These are phyloP conservation scores for Nematostella vectensis DNA, from an alignment of 92 coral and sea anemone species.

Conservation along the genomic window DNA sequence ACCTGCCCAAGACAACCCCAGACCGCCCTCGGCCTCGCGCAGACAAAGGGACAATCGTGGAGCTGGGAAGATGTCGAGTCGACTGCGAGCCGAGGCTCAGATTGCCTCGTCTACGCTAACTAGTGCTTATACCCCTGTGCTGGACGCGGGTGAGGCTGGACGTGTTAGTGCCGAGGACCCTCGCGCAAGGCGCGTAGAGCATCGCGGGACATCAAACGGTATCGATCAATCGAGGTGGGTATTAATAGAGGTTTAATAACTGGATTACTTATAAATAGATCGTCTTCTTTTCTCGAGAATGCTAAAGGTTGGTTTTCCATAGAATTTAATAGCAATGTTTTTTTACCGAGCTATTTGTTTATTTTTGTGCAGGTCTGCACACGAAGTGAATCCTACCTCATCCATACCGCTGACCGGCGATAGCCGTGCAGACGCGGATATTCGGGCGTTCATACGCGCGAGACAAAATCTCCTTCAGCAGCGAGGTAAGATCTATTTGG, in stretches of 20 bases:
- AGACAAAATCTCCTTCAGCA: conserved; percentile 85
- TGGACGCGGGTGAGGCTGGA: conserved; percentile 11
- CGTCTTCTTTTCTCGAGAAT: too few species aligned
- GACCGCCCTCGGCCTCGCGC: conserved; percentile 56
- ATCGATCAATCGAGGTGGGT: neutral
- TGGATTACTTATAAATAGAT: too few species aligned
- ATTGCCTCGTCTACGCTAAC: conserved; percentile 58
- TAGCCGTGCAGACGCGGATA: conserved; percentile 88
- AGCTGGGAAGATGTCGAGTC: conserved; percentile 48
- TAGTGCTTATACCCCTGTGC: conserved; percentile 26
- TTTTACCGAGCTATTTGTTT: too few species aligned
- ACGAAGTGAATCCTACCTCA: conserved; percentile 6
- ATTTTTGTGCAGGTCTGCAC: conserved; percentile 2
- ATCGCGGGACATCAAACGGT: conserved; percentile 5
- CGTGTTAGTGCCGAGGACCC: conserved; percentile 7
- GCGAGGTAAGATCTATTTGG: too few species aligned
- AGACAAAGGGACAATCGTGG: conserved; percentile 35
- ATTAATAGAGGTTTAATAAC: too few species aligned
- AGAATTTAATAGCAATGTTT: too few species aligned
- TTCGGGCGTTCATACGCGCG: conserved; percentile 84
- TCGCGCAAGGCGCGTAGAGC: neutral
- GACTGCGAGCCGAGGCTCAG: conserved; percentile 72
- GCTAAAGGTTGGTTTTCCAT: too few species aligned
- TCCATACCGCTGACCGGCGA: conserved; percentile 64
- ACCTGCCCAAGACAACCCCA: conserved; percentile 32